Percentiles rank a stretch among this genome's conserved stretches.
Evolutionary conservation across 2,113 vertebrate genomes (phyloP).

Genomic region (Xenopus tropicalis): UCB_Xtro_10.0 CM004445.2:8951001-8951500

Average conservation of each 20-base stretch:
- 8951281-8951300: constrained; percentile 31
- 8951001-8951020: too few species aligned
- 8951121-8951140: constrained; percentile 27
- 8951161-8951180: constrained; percentile 24
- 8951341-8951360: too few species aligned
- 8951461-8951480: too few species aligned
- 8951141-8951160: constrained; percentile 34
- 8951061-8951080: not conserved
- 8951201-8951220: not conserved
- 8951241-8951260: constrained; percentile 18
- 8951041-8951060: not conserved
- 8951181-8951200: constrained; percentile 22
- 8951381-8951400: too few species aligned
- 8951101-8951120: not conserved
- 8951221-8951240: constrained; percentile 27
- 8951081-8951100: not conserved
- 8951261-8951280: constrained; percentile 19
- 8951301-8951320: constrained; percentile 7
- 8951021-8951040: too few species aligned
- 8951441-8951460: too few species aligned
- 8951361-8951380: not conserved
- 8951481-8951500: too few species aligned
- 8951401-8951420: not conserved
- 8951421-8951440: too few species aligned
- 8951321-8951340: not conserved